These are phyloP conservation scores for Erebia ligea DNA, from an alignment of 2,888 invertebrate species.

Conservation along the genomic window DNA sequence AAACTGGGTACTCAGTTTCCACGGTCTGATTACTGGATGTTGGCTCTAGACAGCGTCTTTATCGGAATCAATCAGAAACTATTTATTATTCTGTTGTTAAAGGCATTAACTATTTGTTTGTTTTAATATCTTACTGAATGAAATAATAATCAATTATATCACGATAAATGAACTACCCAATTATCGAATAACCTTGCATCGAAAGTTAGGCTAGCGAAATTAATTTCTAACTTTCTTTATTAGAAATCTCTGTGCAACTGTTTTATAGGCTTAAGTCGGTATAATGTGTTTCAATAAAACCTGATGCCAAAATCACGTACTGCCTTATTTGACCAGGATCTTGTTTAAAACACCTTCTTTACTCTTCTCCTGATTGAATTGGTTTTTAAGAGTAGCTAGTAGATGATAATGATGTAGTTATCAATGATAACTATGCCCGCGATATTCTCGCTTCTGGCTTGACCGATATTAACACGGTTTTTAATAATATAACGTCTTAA, in stretches of 20 bases:
- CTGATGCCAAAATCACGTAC: background rate
- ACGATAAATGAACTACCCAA: too few species aligned
- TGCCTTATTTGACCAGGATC: too few species aligned
- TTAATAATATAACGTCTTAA: too few species aligned
- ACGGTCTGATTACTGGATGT: conserved; percentile 83
- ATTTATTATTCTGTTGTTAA: conserved; percentile 37
- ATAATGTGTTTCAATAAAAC: background rate
- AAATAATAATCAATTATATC: background rate
- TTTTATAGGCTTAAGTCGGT: background rate
- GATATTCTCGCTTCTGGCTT: too few species aligned
- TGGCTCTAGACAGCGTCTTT: conserved; percentile 81
- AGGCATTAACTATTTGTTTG: conserved; percentile 17
- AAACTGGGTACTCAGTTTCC: conserved; percentile 78
- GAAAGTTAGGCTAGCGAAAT: background rate
- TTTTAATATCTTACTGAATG: conserved; percentile 13
- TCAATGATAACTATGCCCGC: too few species aligned
- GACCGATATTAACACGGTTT: too few species aligned
- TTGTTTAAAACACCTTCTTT: too few species aligned
- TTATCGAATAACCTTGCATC: background rate
- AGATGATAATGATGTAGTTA: too few species aligned
- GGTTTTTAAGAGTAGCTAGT: too few species aligned
- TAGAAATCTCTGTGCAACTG: background rate
- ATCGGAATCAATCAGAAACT: conserved; percentile 74
- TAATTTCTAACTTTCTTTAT: background rate
- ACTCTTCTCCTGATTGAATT: too few species aligned